Evolutionary conservation across 2,797 vertebrate species (phyloP), one percentile per base, ranked within the genome.

Genomic region (Tauraco hartlaubi): DNA sequence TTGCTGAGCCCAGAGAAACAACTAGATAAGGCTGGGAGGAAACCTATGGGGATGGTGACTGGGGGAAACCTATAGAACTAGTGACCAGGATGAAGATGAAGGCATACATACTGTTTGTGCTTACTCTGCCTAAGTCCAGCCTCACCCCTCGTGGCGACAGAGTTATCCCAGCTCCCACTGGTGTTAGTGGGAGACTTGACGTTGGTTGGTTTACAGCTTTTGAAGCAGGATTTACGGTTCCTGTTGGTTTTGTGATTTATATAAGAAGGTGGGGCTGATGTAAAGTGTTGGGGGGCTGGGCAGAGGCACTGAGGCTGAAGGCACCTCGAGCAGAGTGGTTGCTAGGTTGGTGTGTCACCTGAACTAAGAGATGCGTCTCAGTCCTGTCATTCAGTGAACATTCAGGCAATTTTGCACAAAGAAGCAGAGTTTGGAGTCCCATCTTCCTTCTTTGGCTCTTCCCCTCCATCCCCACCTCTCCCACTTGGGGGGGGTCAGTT

Each of bases 371-470:
- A 3, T 14, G 55, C 7, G 5, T 9, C 77, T 69, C 51, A 29
- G 11, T 2, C 78, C 46, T 28, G 33, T 11, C 31, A 5, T 6
- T 26, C 67, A 7, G 33, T 5, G 48, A 13, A 7, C 0, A 0
- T n/a, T 15, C 26, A 39, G 39, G 9, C 3, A 10, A 28, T 11
- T 46, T 26, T 54, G 31, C 12, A 1, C 11, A 6, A 48, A 69
- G 43, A 9, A 29, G 12, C 56, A 33, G 62, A 72, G 20, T 55
- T 22, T 80, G 35, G 52, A 46, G 22, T 6, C 54, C n/a, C 9
- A 7, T 21, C 37, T 54, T 44, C 52, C 18, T 66, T 6, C 31
- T 8, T 25, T 15, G 28, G 3, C 41, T 63, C 41, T 39, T 49
- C 8, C 43, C 37, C 26, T 58, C 28, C 44, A 33, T 48, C 8